Percentiles rank a stretch among this genome's conserved stretches.
phyloP scores from a whole-genome alignment of 2,797 vertebrate species.

The Moxostoma hubbsi region DNA sequence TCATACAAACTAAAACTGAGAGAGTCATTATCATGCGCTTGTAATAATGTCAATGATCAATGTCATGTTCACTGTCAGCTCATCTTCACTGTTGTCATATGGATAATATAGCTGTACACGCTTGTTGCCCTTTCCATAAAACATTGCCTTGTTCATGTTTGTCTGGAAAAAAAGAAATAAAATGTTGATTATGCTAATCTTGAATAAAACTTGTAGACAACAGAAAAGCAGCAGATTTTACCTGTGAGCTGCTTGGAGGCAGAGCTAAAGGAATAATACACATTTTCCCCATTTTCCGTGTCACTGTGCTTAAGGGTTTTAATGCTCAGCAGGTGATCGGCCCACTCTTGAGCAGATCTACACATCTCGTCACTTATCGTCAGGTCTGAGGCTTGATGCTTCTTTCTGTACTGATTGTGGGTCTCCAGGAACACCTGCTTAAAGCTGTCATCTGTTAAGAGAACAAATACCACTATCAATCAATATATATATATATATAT shows the following conservation, averaged over 20 bases:
- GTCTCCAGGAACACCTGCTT: slow-evolving; percentile 52
- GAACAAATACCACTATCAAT: not conserved
- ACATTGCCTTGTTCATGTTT: too few species aligned
- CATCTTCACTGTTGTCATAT: too few species aligned
- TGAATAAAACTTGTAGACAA: too few species aligned
- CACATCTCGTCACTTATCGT: slow-evolving; percentile 49
- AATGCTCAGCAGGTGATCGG: slow-evolving; percentile 48
- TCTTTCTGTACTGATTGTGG: slow-evolving; percentile 58
- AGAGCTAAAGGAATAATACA: slow-evolving; percentile 56
- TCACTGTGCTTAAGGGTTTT: slow-evolving; percentile 54
- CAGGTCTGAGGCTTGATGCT: slow-evolving; percentile 48
- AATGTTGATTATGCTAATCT: too few species aligned
- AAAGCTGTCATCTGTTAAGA: slow-evolving; percentile 48
- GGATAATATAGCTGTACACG: too few species aligned
- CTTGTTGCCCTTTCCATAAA: too few species aligned
- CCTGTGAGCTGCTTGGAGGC: slow-evolving; percentile 25
- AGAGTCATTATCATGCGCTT: too few species aligned
- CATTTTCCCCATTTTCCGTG: slow-evolving; percentile 59
- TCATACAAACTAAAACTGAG: too few species aligned
- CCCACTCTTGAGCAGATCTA: slow-evolving; percentile 58
- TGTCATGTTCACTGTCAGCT: too few species aligned
- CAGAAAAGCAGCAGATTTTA: not conserved
- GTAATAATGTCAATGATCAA: too few species aligned
- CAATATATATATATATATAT: not conserved
- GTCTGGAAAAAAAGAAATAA: too few species aligned